A percentile compares a stretch with the other conserved stretches of the same genome.
These are phyloP conservation scores for Rhagonycha lutea DNA, from an alignment of 2,888 invertebrate genomes.

Conservation along the genomic window DNA sequence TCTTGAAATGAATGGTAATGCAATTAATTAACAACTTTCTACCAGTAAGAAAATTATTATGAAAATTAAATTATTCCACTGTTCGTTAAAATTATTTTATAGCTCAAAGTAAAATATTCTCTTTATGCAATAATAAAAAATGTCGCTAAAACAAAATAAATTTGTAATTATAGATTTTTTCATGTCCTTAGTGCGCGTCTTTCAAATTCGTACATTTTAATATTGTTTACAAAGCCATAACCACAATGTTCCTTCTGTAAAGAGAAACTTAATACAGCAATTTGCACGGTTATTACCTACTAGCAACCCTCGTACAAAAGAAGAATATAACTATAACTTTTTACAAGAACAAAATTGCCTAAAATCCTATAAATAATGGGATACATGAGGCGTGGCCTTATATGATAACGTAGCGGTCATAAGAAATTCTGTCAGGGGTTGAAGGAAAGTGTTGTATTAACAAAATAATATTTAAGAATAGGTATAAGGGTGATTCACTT, in stretches of 20 bases:
- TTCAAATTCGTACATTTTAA: neutral
- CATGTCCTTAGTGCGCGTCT: neutral
- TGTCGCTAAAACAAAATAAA: neutral
- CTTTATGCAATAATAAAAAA: neutral
- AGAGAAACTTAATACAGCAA: constrained; percentile 4
- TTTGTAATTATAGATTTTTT: neutral
- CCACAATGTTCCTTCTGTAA: neutral
- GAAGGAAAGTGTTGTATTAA: constrained; percentile 22
- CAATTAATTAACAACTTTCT: constrained; percentile 2
- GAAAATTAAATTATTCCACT: constrained; percentile 2
- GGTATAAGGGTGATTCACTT: neutral
- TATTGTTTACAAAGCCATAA: constrained; percentile 1
- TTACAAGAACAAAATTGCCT: constrained; percentile 3
- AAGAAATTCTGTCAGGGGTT: constrained; percentile 24
- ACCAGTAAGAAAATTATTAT: constrained; percentile 3
- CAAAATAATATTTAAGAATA: constrained; percentile 19
- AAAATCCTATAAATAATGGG: constrained; percentile 28
- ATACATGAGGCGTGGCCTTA: constrained; percentile 24
- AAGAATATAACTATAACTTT: constrained; percentile 12
- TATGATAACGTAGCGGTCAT: constrained; percentile 30
- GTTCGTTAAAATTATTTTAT: constrained; percentile 1
- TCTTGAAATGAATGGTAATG: constrained; percentile 1
- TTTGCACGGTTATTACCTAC: constrained; percentile 1
- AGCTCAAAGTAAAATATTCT: neutral
- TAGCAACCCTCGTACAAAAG: constrained; percentile 1